Evolutionary conservation across 1,140 invertebrate genomes (phyloP).

Genomic region (Lasaia peninsularis): DNA sequence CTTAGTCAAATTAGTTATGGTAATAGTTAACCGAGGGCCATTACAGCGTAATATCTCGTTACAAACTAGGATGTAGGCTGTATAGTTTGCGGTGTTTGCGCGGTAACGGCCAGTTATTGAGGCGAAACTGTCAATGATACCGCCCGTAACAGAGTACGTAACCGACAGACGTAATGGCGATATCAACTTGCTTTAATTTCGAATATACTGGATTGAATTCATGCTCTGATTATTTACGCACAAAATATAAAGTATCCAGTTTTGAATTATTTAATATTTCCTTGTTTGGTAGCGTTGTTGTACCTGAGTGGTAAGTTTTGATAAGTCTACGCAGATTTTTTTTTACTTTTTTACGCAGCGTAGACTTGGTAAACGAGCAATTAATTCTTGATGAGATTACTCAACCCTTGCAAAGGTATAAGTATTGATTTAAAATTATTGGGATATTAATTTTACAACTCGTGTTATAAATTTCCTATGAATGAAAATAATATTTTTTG

Average conservation of each 20-base stretch:
- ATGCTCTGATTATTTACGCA: slow-evolving; percentile 8
- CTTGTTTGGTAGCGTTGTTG: neutral
- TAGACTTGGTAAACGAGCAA: too few species aligned
- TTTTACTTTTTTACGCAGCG: too few species aligned
- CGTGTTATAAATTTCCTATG: too few species aligned
- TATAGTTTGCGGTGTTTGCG: slow-evolving; percentile 14
- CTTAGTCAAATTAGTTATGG: slow-evolving; percentile 10
- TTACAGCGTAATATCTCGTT: slow-evolving; percentile 10
- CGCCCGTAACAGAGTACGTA: slow-evolving; percentile 1
- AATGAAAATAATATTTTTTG: too few species aligned
- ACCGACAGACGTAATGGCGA: slow-evolving; percentile 5
- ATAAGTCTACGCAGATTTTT: too few species aligned
- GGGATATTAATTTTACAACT: too few species aligned
- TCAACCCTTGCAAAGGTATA: too few species aligned
- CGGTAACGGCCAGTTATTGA: slow-evolving; percentile 13
- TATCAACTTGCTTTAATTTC: slow-evolving; percentile 12
- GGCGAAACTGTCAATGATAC: slow-evolving; percentile 16
- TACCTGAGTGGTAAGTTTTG: too few species aligned
- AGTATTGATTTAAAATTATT: too few species aligned
- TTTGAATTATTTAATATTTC: neutral
- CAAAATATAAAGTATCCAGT: neutral
- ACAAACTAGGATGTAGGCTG: slow-evolving; percentile 10
- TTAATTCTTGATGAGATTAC: too few species aligned
- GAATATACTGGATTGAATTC: slow-evolving; percentile 8
- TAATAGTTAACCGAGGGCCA: slow-evolving; percentile 11